Conservation (phyloP, 2,797 vertebrate genomes). For the Smutsia gigantea region DNA sequence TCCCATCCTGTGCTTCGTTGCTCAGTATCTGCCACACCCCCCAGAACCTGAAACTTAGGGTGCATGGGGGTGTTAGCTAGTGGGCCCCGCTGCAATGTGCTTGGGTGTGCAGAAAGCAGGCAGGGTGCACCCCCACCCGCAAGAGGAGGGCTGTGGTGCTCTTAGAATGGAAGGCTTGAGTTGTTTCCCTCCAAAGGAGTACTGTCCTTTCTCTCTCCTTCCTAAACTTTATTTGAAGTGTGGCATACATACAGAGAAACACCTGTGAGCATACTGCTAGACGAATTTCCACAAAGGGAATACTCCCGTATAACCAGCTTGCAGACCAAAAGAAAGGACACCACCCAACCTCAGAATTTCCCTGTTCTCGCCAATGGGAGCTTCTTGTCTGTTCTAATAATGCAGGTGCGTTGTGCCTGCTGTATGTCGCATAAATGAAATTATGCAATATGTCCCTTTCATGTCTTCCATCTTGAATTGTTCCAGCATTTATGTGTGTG, state of each 20-base stretch:
- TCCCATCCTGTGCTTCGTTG: not conserved
- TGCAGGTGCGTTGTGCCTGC: rapidly evolving
- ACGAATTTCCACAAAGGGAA: no score
- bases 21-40: not conserved
- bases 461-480: not conserved
- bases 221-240: not conserved
- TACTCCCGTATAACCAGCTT: not conserved
- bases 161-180: rapidly evolving
- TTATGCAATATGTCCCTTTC: not conserved
- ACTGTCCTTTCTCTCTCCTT: not conserved
- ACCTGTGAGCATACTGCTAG: rapidly evolving
- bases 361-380: not conserved
- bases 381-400: rapidly evolving
- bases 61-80: rapidly evolving
- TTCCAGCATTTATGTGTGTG: not conserved
- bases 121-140: not conserved
- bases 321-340: rapidly evolving
- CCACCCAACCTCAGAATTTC: not conserved
- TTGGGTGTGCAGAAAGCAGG: not conserved
- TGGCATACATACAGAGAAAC: no score
- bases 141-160: not conserved
- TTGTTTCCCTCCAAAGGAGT: not conserved
- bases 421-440: rapidly evolving
- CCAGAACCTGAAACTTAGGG: no score
- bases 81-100: rapidly evolving